Conservation (phyloP, 2,888 invertebrate species). For the Plagodis dolabraria region DNA sequence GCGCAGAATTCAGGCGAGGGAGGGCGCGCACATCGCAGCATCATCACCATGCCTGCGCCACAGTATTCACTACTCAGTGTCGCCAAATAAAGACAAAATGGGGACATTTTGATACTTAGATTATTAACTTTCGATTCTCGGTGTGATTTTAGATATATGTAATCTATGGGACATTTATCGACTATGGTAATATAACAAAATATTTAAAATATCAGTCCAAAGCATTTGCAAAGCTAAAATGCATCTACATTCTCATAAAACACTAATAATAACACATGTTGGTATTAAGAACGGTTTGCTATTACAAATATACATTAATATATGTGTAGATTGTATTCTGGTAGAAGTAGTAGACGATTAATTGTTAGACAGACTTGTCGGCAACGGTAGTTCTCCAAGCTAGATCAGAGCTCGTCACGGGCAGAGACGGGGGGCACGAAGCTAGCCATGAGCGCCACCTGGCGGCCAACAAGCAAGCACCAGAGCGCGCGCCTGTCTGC, state of each 20-base stretch:
- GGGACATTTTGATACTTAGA: not conserved
- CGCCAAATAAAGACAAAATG: conserved; percentile 2
- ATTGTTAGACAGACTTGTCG: not conserved
- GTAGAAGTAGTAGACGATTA: not conserved
- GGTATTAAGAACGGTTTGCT: too few species aligned
- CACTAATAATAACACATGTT: too few species aligned
- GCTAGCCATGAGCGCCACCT: conserved; percentile 46
- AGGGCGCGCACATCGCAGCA: conserved; percentile 65
- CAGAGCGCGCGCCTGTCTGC: conserved; percentile 68
- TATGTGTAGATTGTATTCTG: too few species aligned
- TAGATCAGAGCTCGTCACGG: conserved; percentile 66
- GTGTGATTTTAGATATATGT: too few species aligned
- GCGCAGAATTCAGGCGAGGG: conserved; percentile 61
- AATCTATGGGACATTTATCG: too few species aligned
- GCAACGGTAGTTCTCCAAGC: conserved; percentile 4
- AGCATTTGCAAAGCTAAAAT: too few species aligned
- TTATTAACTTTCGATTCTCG: too few species aligned
- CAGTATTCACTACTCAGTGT: conserved; percentile 29
- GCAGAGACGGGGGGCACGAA: conserved; percentile 42
- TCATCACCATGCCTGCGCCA: conserved; percentile 74
- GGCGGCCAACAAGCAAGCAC: conserved; percentile 50
- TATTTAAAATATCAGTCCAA: too few species aligned
- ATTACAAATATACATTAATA: too few species aligned
- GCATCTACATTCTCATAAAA: too few species aligned
- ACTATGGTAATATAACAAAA: too few species aligned